A percentile compares a stretch with the other conserved stretches of the same genome.
These are phyloP conservation scores for Dicentrarchus labrax DNA, from an alignment of 2,113 vertebrate genomes.

Conservation along the genomic window DNA sequence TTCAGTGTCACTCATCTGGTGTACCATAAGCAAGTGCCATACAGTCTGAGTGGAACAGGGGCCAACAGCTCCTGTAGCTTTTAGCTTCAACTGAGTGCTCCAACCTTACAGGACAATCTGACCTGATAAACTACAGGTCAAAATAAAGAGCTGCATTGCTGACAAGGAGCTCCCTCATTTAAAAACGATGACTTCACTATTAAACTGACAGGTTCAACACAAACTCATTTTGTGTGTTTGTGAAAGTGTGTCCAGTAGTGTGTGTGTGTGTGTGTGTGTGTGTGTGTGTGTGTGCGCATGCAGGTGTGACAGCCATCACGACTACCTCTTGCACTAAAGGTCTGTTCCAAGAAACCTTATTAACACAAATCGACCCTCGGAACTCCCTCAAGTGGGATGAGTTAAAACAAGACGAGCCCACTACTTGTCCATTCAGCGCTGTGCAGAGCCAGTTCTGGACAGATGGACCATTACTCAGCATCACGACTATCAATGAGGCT, in stretches of 20 bases:
- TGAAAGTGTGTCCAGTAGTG: background rate
- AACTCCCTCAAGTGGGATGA: constrained; percentile 31
- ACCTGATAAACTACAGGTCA: constrained; percentile 49
- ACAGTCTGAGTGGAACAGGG: background rate
- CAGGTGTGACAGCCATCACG: background rate
- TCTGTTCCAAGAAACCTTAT: constrained; percentile 40
- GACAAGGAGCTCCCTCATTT: constrained; percentile 30
- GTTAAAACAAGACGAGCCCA: constrained; percentile 25
- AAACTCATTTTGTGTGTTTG: background rate
- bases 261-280: background rate
- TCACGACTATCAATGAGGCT: constrained; percentile 47
- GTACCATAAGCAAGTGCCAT: background rate
- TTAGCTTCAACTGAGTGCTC: background rate
- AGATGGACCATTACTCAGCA: constrained; percentile 76
- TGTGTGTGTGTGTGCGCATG: background rate
- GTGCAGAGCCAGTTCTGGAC: constrained; percentile 51
- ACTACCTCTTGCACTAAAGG: background rate
- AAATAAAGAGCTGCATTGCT: constrained; percentile 24
- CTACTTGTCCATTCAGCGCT: constrained; percentile 60
- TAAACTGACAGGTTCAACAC: constrained; percentile 16
- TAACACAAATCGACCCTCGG: constrained; percentile 50
- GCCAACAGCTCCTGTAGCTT: constrained; percentile 16
- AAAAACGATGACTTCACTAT: constrained; percentile 49
- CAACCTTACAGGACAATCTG: constrained; percentile 18
- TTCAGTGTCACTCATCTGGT: constrained; percentile 3